These are phyloP conservation scores for Chondrilla cf. caribensis DNA, from an alignment of 37 sponge, comb jelly and placozoan genomes.

Conservation along the genomic window DNA sequence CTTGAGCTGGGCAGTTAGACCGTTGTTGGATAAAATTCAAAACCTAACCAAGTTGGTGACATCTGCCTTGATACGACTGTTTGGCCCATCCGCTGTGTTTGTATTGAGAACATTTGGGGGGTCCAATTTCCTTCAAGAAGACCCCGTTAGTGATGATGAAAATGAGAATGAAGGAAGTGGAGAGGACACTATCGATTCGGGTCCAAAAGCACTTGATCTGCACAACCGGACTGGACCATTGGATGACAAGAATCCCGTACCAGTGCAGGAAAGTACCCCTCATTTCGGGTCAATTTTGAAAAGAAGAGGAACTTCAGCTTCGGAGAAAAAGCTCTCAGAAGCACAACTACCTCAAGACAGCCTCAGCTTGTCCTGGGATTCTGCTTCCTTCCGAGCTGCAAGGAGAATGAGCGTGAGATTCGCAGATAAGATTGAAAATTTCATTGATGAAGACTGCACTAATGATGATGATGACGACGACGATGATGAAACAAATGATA, in stretches of 20 bases:
- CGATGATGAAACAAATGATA: too few relatives aligned
- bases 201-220: neutral
- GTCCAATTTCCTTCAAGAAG: neutral
- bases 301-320: neutral
- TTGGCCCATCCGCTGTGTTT: neutral
- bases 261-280: neutral
- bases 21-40: neutral
- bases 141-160: neutral
- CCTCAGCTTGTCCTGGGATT: neutral
- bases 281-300: neutral
- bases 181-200: neutral
- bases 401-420: constrained; percentile 1
- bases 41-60: neutral
- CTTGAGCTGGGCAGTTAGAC: neutral
- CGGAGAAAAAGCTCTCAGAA: neutral
- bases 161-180: neutral
- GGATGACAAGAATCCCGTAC: neutral
- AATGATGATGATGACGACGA: neutral
- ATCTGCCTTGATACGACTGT: neutral
- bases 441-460: neutral
- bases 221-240: neutral
- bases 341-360: neutral
- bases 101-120: neutral
- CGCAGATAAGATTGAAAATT: neutral
- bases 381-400: neutral